phyloP scores from a whole-genome alignment of 2,888 invertebrate genomes.

The Aricia artaxerxes region DNA sequence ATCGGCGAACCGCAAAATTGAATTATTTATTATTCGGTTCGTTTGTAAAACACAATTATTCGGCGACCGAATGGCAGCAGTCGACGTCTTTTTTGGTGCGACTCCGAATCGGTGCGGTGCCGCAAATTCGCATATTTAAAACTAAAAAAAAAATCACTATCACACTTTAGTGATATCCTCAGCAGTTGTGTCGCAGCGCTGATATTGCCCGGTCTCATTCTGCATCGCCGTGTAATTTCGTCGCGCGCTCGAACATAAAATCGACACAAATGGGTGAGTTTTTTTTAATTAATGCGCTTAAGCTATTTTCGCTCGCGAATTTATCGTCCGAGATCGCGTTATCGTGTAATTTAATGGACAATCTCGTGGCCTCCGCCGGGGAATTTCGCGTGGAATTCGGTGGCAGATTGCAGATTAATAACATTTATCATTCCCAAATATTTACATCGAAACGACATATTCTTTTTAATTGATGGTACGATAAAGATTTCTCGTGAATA shows the following conservation, averaged over 20 bases:
- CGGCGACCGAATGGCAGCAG: conserved; percentile 52
- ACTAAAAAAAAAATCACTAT: conserved; percentile 48
- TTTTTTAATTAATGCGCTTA: conserved; percentile 37
- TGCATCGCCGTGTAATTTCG: conserved; percentile 25
- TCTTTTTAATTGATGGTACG: conserved; percentile 59
- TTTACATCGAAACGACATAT: conserved; percentile 61
- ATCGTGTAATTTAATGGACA: conserved; percentile 57
- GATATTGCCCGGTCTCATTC: conserved; percentile 48
- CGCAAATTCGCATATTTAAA: conserved; percentile 51
- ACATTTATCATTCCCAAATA: conserved; percentile 65
- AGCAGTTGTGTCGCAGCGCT: conserved; percentile 50
- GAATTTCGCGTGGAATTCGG: conserved; percentile 63
- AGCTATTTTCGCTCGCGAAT: conserved; percentile 32
- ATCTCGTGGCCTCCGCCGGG: conserved; percentile 58
- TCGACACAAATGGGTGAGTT: conserved; percentile 47
- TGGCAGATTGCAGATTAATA: conserved; percentile 75
- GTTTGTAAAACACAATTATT: conserved; percentile 68
- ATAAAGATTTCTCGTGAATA: conserved; percentile 58
- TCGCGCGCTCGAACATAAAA: conserved; percentile 34
- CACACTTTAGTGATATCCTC: conserved; percentile 51
- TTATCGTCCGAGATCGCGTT: conserved; percentile 37
- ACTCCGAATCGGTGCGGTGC: conserved; percentile 52
- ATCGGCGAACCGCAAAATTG: conserved; percentile 69
- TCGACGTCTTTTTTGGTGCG: conserved; percentile 54
- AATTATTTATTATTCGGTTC: conserved; percentile 71